These are phyloP conservation scores for Myotis pilosus DNA, from an alignment of 2,797 vertebrate species.

Conservation along the genomic window DNA sequence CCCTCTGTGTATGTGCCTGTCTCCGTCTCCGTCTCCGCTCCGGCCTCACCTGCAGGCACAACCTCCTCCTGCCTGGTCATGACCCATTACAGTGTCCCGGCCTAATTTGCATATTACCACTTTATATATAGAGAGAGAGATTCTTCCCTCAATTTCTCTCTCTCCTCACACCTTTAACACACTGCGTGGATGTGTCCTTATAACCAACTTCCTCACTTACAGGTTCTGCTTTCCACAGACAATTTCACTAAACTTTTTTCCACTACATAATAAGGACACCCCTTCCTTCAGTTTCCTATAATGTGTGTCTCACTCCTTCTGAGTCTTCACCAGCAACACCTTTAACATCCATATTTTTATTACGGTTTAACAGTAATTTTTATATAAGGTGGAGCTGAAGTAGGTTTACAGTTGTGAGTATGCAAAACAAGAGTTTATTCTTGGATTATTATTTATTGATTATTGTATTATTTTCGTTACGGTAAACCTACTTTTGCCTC, in stretches of 20 bases:
- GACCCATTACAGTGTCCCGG: fast-evolving
- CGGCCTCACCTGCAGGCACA: too few species aligned
- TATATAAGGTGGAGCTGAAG: background rate
- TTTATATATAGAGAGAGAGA: too few species aligned
- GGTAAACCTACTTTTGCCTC: background rate
- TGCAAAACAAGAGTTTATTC: background rate
- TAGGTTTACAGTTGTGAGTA: background rate
- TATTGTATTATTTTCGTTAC: background rate
- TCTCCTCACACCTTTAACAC: background rate
- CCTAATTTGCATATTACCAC: too few species aligned
- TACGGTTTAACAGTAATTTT: background rate
- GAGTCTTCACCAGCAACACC: background rate
- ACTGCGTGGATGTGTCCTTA: background rate
- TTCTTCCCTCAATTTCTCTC: background rate
- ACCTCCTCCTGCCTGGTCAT: too few species aligned
- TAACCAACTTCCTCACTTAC: fast-evolving
- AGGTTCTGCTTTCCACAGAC: background rate
- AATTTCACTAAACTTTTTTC: background rate
- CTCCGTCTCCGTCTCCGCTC: too few species aligned
- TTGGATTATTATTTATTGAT: background rate
- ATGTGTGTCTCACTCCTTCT: fast-evolving
- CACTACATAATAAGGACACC: fast-evolving
- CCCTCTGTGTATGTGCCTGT: too few species aligned
- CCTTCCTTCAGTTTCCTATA: background rate
- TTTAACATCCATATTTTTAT: background rate